Conservation (phyloP, 2,888 invertebrate species). For the Tipula confusa region DNA sequence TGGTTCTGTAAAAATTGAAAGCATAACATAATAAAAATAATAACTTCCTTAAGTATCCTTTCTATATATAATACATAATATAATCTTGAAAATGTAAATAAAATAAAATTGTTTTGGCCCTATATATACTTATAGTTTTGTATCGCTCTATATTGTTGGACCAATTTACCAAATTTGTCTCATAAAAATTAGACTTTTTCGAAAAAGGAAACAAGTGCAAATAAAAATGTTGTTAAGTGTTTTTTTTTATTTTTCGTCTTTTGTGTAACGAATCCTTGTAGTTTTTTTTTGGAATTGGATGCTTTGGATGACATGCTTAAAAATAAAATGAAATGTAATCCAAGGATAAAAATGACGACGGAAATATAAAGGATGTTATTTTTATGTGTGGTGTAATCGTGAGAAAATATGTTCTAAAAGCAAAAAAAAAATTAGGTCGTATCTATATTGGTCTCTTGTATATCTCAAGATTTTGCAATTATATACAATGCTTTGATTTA, state of each 20-base stretch:
- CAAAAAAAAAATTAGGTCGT: too few species aligned
- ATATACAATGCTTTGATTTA: too few species aligned
- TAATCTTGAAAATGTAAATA: neutral
- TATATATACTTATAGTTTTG: neutral
- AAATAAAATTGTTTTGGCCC: neutral
- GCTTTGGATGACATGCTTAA: neutral
- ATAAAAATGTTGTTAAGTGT: conserved; percentile 8
- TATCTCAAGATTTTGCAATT: too few species aligned
- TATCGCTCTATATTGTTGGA: neutral
- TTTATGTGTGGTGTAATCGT: neutral
- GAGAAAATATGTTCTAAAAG: neutral
- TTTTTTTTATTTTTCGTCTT: neutral
- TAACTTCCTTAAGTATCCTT: neutral
- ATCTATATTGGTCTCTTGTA: too few species aligned
- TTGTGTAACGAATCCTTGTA: neutral
- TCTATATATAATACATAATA: neutral
- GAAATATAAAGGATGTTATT: neutral
- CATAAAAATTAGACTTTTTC: conserved; percentile 16
- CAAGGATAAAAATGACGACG: neutral
- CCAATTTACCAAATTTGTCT: neutral
- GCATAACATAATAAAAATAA: neutral
- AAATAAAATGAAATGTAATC: neutral
- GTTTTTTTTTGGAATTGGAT: neutral
- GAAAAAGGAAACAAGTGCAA: neutral
- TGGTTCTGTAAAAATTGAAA: neutral